Evolutionary conservation across 2,797 vertebrate genomes (phyloP), one percentile per base, ranked within the genome.

Genomic region (Clarias pachynema): DNA sequence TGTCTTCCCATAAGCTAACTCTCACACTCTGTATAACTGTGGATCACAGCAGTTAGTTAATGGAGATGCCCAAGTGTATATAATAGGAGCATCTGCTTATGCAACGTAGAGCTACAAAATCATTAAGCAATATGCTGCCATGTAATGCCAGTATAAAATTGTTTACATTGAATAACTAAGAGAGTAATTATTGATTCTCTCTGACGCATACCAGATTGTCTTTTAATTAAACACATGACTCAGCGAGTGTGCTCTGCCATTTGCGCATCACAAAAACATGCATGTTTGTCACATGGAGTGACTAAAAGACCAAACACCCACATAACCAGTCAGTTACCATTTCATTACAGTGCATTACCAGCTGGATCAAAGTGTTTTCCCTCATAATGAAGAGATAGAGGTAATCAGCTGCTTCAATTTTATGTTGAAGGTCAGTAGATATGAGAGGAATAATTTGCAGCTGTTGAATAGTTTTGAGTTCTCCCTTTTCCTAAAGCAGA

Each of bases 41-140:
- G 70, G 22, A 49, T 24, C 59, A 83, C 85, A 83, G 80, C 79
- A 53, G 53, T 62, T 69, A 82, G 82, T 82, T 82, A 82, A 84
- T 82, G 73, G 69, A 79, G 81, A 86, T 3, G 31, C 63, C 62
- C 63, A 70, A 81, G 60, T 75, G 70, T 56, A 24, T 66, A 44
- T 65, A 62, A 37, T 37, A 72, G 26, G 63, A 80, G 63, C 22
- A 49, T 75, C 40, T 74, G 79, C 69, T 37, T 74, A 49, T 57
- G 69, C 49, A 18, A 20, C 68, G 24, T 66, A 31, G 26, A 68
- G 44, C n/a, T 68, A 56, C 12, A 15, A 66, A 66, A 81, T 56
- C 4, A 15, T 62, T 63, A 18, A 16, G 24, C 37, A 79, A 63
- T 79, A 79, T 79, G 60, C 44, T 26, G 31, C 57, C 14, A 65